Percentiles rank a stretch among this genome's conserved stretches.
Conservation (phyloP, 2,797 vertebrate genomes). For the Margarornis squamiger region DNA sequence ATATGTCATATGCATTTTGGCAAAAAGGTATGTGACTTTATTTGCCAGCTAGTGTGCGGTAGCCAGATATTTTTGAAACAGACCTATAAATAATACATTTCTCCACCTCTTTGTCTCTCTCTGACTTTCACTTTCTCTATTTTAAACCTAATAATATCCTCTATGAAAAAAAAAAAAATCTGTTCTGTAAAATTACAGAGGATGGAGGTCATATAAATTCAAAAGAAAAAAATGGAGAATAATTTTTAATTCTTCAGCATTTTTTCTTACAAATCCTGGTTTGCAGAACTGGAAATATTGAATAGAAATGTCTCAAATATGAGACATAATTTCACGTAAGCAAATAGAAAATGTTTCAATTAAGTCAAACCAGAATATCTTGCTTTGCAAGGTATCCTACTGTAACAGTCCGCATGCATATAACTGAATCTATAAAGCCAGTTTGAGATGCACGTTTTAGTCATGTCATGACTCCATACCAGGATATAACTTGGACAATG, state of each 20-base stretch:
- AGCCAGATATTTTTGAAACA: conserved; percentile 26
- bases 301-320: not conserved
- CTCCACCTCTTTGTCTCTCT: not conserved
- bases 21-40: not conserved
- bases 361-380: not conserved
- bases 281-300: not conserved
- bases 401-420: not conserved
- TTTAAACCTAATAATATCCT: not conserved
- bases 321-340: not conserved
- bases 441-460: not conserved
- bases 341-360: not conserved
- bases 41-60: conserved; percentile 15
- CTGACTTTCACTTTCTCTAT: not conserved
- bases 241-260: not conserved
- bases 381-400: not conserved
- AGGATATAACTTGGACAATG: not conserved
- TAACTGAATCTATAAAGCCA: not conserved
- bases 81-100: not conserved
- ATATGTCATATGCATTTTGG: conserved; percentile 13
- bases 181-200: not conserved
- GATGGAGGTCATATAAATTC: not conserved
- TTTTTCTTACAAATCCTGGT: not conserved
- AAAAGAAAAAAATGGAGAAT: not conserved
- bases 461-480: not conserved
- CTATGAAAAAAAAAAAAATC: not conserved